Evolutionary conservation across 2,113 vertebrate species (phyloP), one percentile per base, ranked within the genome.

Genomic region (Seriola quinqueradiata): DNA sequence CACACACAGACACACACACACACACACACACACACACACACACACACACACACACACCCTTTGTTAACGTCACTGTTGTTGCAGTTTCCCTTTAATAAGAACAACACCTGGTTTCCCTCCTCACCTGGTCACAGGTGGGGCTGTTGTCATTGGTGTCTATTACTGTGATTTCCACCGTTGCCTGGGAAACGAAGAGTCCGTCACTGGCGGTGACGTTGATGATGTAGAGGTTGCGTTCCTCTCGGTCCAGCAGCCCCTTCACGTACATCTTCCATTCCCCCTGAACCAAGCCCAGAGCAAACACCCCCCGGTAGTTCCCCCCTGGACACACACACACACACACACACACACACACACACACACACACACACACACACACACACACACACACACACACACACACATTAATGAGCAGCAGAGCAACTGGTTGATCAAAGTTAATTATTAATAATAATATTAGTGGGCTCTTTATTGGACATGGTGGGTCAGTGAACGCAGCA

Each of bases 201-300:
- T 99, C 98, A 0, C 97, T 99, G 19, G 98, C 98, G 0, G 98
- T 99, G 88, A 99, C 95, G 73, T 98, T 99, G 86, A 99, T 96
- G 25, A 95, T 89, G 91, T 98, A 99, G 71, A 95, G 63, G 36
- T 96, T 97, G 81, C 96, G 96, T 25, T 97, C 96, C 89, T 99
- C 98, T 4, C 98, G 94, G 83, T 99, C 97, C 57, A 99, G 90
- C 0, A 96, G 94, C 36, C 97, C 95, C 91, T 99, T 99, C 69
- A 99, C 97, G 16, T 99, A 99, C 89, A 99, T 97, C 75, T 99
- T 99, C 98, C 98, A 99, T 79, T 99, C 98, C 10, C 94, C 97
- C 87, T 99, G 97, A 79, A 99, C 97, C 84, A 99, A 91, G 21
- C 98, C 98, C 74, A 99, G 95, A 0, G 97, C 97, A 0, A 99